These are phyloP conservation scores for Hystrix brachyura DNA, from an alignment of 2,113 vertebrate genomes.

Conservation along the genomic window DNA sequence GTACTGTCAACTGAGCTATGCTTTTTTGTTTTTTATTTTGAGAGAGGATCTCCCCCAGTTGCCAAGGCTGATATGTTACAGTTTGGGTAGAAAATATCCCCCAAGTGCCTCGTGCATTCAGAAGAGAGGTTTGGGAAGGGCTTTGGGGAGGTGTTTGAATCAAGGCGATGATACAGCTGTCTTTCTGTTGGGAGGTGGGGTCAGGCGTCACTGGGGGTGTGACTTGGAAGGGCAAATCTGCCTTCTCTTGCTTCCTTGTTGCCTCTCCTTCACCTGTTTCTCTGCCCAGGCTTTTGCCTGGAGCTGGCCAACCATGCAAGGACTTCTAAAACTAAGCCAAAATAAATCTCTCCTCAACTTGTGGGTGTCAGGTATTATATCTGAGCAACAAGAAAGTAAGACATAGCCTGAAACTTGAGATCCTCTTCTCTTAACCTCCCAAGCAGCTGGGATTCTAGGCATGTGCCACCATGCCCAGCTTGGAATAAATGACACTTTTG, in stretches of 20 bases:
- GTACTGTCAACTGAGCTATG: not conserved
- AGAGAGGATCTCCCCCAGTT: not conserved
- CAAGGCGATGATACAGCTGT: not conserved
- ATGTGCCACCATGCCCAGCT: not conserved
- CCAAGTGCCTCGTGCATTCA: not conserved
- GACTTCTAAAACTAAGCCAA: not conserved
- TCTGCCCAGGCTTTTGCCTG: not conserved
- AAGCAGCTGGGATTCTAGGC: not conserved
- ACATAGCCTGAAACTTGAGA: not conserved
- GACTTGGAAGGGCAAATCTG: too few species aligned
- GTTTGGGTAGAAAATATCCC: not conserved
- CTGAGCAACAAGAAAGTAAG: not conserved
- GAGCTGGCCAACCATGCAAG: not conserved
- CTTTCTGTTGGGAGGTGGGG: not conserved
- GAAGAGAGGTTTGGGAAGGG: not conserved
- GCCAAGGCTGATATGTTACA: not conserved
- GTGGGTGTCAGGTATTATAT: not conserved
- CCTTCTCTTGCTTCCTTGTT: too few species aligned
- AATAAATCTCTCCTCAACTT: not conserved
- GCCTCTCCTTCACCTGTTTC: not conserved
- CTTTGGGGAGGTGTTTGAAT: not conserved
- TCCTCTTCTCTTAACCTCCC: not conserved
- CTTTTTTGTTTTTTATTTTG: not conserved
- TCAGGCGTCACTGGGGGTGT: not conserved
- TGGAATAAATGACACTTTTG: slow-evolving; percentile 11